Percentiles rank a stretch among this genome's conserved stretches.
phyloP scores from a whole-genome alignment of 1,140 invertebrate genomes.

The Coenobita brevimanus region DNA sequence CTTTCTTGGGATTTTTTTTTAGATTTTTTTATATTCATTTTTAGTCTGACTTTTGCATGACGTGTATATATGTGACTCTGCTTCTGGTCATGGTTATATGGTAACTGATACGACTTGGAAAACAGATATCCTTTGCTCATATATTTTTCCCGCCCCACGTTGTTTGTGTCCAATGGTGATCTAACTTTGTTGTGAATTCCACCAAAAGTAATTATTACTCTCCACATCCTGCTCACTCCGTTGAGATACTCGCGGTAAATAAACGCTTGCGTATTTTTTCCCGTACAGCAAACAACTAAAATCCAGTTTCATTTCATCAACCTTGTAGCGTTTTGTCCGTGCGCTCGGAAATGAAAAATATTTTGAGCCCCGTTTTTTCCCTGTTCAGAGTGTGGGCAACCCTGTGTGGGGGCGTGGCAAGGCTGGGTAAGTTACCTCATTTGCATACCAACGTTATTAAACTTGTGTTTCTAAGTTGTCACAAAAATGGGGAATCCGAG shows the following conservation, averaged over 20 bases:
- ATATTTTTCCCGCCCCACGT: too few species aligned
- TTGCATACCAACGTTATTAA: too few species aligned
- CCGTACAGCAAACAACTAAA: slow-evolving; percentile 22
- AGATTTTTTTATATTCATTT: too few species aligned
- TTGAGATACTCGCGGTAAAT: slow-evolving; percentile 6
- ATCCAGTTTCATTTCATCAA: slow-evolving; percentile 36
- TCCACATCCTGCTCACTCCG: background rate
- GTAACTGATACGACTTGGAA: too few species aligned
- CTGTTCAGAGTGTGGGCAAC: background rate
- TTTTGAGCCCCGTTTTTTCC: slow-evolving; percentile 8
- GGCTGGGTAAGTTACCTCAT: background rate
- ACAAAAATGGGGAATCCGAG: background rate
- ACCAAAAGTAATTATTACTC: background rate
- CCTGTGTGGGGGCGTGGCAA: background rate
- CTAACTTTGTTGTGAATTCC: too few species aligned
- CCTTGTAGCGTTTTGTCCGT: slow-evolving; percentile 14
- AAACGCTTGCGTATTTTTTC: slow-evolving; percentile 17
- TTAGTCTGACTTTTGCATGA: too few species aligned
- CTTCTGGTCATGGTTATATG: too few species aligned
- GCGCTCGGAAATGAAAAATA: slow-evolving; percentile 9
- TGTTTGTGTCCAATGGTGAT: too few species aligned
- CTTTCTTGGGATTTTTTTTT: too few species aligned
- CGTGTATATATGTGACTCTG: too few species aligned
- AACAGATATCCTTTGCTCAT: too few species aligned
- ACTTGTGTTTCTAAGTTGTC: background rate